These are phyloP conservation scores for Parapsyche elsis DNA, from an alignment of 1,140 invertebrate species.

Conservation along the genomic window DNA sequence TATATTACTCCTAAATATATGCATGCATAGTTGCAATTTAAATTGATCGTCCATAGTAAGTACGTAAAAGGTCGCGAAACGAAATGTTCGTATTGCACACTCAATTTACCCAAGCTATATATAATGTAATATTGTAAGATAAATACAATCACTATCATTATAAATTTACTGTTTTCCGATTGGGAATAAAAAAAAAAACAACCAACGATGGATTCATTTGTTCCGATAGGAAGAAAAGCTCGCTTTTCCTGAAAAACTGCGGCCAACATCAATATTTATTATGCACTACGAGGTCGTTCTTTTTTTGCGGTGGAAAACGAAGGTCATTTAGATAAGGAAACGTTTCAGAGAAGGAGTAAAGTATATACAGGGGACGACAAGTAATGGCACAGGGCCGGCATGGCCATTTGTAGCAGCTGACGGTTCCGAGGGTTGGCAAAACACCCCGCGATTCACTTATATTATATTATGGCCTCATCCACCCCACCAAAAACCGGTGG, in stretches of 20 bases:
- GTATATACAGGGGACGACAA: constrained; percentile 7
- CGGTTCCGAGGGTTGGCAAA: neutral
- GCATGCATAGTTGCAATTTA: too few species aligned
- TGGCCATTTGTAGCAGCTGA: constrained; percentile 41
- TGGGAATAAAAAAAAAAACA: too few species aligned
- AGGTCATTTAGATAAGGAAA: constrained; percentile 23
- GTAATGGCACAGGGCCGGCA: constrained; percentile 32
- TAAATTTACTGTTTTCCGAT: too few species aligned
- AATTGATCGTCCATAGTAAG: too few species aligned
- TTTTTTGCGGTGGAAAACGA: neutral
- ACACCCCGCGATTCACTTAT: neutral
- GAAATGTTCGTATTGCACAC: too few species aligned
- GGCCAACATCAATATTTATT: neutral
- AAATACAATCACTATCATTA: too few species aligned
- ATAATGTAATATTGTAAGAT: too few species aligned
- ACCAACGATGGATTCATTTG: too few species aligned
- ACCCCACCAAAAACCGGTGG: too few species aligned
- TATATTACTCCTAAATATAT: too few species aligned
- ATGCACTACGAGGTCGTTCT: neutral
- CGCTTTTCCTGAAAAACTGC: neutral
- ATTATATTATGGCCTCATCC: neutral
- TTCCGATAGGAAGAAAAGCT: neutral
- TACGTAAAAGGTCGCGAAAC: too few species aligned
- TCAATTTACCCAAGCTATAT: too few species aligned
- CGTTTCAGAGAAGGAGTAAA: neutral